phyloP scores from a whole-genome alignment of 2,113 vertebrate species.

The chimpanzee (Pan troglodytes) region DNA sequence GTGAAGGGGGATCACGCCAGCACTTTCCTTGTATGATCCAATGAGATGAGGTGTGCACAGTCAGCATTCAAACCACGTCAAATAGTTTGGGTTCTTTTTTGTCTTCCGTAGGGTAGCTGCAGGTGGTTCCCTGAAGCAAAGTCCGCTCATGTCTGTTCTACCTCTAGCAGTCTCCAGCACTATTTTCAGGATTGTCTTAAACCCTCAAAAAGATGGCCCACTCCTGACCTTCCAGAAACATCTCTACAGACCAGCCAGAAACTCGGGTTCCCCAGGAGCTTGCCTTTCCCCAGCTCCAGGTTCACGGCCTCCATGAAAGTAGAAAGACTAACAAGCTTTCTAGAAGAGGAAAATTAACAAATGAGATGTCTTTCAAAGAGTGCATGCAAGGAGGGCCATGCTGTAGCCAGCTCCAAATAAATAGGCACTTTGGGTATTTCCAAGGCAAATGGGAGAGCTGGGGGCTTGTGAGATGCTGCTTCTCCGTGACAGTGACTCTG shows the following conservation, averaged over 20 bases:
- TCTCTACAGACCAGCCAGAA: neutral
- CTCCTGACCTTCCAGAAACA: neutral
- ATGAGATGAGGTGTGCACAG: rapidly evolving
- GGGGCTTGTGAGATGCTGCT: neutral
- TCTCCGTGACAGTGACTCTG: neutral
- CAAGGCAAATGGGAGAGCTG: rapidly evolving
- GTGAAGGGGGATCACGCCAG: neutral
- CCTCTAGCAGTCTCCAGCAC: neutral
- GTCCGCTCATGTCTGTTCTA: rapidly evolving
- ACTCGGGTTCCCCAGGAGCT: neutral
- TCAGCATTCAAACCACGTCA: no score
- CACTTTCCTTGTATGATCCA: rapidly evolving
- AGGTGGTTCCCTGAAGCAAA: no score
- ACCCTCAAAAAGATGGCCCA: neutral
- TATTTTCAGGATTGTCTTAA: neutral
- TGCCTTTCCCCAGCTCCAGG: neutral
- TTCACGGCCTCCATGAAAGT: neutral
- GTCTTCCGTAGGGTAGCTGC: neutral
- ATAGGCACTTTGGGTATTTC: no score
- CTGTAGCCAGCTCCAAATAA: no score
- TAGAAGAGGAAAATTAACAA: neutral
- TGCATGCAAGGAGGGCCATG: rapidly evolving
- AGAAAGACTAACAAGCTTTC: neutral
- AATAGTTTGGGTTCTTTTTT: neutral
- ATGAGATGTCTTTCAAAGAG: neutral